Percentiles rank a stretch among this genome's conserved stretches.
Evolutionary conservation across 2,113 vertebrate genomes (phyloP).

Genomic region (Cnemophilus loriae): DNA sequence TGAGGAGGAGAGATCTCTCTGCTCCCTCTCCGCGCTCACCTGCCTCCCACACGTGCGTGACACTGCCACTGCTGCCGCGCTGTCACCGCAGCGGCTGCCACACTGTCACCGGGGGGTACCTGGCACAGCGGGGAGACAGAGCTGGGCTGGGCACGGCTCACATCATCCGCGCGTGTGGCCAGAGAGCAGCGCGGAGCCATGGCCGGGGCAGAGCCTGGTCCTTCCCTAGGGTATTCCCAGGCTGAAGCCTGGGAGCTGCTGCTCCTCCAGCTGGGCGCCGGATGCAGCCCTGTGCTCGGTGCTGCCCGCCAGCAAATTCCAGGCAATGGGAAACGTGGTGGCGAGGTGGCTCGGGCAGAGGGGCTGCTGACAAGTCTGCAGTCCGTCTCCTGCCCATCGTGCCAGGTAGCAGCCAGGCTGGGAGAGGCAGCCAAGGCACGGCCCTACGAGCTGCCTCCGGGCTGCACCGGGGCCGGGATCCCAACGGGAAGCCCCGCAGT

Average conservation of each 20-base stretch:
- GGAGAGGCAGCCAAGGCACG: neutral
- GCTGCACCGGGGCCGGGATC: neutral
- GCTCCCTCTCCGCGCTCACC: neutral
- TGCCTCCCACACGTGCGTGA: neutral
- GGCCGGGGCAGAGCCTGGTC: neutral
- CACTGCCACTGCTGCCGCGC: rapidly evolving
- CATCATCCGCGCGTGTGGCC: rapidly evolving
- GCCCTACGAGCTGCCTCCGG: neutral
- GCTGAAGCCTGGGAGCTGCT: neutral
- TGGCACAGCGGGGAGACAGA: neutral
- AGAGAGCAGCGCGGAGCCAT: rapidly evolving
- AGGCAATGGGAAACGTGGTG: rapidly evolving
- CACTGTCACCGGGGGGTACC: neutral
- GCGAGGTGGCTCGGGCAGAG: neutral
- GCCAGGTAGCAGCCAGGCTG: neutral
- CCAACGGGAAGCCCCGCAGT: neutral
- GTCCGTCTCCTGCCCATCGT: rapidly evolving
- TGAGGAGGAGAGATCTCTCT: neutral
- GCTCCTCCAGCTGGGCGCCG: rapidly evolving
- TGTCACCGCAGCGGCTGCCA: neutral
- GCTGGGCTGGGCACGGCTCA: neutral
- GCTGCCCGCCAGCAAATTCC: neutral
- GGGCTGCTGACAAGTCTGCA: neutral
- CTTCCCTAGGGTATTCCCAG: neutral
- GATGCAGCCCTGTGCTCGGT: neutral